Evolutionary conservation across 2,888 invertebrate species (phyloP).

Genomic region (Xanthorhoe designata): DNA sequence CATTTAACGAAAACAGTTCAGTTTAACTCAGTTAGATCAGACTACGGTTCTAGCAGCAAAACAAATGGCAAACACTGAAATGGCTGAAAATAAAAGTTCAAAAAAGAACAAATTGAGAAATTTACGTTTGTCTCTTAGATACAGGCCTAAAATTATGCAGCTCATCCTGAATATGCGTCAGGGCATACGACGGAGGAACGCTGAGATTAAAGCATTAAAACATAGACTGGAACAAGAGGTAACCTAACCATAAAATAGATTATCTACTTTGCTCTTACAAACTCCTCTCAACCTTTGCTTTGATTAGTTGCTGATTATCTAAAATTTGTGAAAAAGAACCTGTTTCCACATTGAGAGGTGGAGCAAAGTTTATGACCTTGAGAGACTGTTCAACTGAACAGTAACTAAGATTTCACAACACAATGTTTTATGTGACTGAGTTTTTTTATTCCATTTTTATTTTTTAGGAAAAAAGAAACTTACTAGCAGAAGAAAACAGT

Average conservation of each 20-base stretch:
- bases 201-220: constrained; percentile 85
- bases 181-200: constrained; percentile 84
- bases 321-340: too few species aligned
- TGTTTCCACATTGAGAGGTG: too few species aligned
- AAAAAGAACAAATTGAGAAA: constrained; percentile 53
- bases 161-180: constrained; percentile 86
- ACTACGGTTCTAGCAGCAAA: background rate
- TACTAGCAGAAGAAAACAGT: background rate
- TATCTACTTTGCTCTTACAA: constrained; percentile 1
- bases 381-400: too few species aligned
- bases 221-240: constrained; percentile 83
- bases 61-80: constrained; percentile 41
- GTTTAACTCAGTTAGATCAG: background rate
- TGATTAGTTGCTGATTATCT: too few species aligned
- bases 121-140: constrained; percentile 74
- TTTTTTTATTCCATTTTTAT: too few species aligned
- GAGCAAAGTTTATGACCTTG: too few species aligned
- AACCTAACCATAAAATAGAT: constrained; percentile 48
- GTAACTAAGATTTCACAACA: too few species aligned
- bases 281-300: background rate
- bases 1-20: background rate
- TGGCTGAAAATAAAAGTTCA: constrained; percentile 41
- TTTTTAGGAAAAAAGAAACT: constrained; percentile 14
- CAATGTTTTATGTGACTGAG: too few species aligned
- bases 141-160: constrained; percentile 85